Base-by-base conservation (phyloP, 2,888 invertebrate species). In the Chloromyia formosa region DNA sequence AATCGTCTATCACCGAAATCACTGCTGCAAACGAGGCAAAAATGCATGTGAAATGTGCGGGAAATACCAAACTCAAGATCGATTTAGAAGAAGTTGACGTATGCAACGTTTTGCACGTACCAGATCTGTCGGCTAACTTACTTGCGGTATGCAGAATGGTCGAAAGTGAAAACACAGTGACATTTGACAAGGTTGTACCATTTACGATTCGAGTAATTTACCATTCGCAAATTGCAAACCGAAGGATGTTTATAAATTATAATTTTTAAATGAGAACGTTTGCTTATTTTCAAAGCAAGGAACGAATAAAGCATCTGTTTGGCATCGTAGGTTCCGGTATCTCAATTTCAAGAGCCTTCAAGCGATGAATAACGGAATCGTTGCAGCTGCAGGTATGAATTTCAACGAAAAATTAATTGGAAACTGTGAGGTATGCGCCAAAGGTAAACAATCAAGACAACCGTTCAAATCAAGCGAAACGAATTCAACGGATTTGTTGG, bases 401-500 rank as follows among this genome's bases (percentile, higher is more conserved):
- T 62, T 45, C 40, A 10, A 9, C 10, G 27, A 20, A 3, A 49
- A 1, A 10, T 49, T 10, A n/a, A 12, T n/a, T 3, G 5, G 9
- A 3, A n/a, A 27, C 9, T 62, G 77, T 75, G 74, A 75, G 73
- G 18, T 75, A 35, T 78, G 79, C 71, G 74, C 79, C 7, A 75
- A 80, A 68, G 80, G 80, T 9, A 81, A 80, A 74, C 78, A 80
- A 45, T 77, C 77, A 4, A 74, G 79, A 62, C 7, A 49, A 53
- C 77, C 80, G 4, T 81, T 80, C 66, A 72, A 75, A 16, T 75
- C 77, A 45, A 42, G 27, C 4, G 76, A 75, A 16, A 74, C 75
- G 16, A 75, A 78, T 53, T 76, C 80, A 16, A 78, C 54, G 27
- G 64, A 74, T 56, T 53, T 77, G 49, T 76, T 84, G 45, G 81